Percentiles rank a stretch among this genome's conserved stretches.
Conservation (phyloP, 2,888 invertebrate species). For the Leucophenga maculata region DNA sequence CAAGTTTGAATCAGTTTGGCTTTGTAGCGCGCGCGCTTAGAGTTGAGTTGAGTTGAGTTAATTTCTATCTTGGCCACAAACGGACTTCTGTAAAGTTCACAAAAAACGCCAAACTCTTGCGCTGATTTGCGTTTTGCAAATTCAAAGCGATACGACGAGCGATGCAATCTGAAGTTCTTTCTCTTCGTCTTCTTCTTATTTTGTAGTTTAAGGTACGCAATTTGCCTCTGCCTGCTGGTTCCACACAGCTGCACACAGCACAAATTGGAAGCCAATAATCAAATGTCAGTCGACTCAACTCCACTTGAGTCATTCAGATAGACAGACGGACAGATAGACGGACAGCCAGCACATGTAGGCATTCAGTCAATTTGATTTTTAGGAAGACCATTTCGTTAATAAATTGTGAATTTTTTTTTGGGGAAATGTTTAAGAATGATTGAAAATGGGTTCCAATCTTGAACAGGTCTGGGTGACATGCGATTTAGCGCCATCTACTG, state of each 20-base stretch:
- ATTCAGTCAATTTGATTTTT: conserved; percentile 23
- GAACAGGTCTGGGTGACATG: too few species aligned
- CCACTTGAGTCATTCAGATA: conserved; percentile 31
- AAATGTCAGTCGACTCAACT: conserved; percentile 68
- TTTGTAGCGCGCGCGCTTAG: conserved; percentile 40
- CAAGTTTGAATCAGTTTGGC: conserved; percentile 34
- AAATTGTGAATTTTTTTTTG: too few species aligned
- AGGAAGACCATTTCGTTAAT: background rate
- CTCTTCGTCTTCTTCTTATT: too few species aligned
- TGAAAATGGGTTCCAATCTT: too few species aligned
- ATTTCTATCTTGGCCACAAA: conserved; percentile 66
- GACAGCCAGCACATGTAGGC: conserved; percentile 29
- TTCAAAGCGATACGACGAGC: too few species aligned
- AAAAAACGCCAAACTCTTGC: background rate
- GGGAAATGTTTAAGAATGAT: too few species aligned
- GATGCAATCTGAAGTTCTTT: background rate
- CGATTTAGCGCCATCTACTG: too few species aligned
- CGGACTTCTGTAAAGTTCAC: conserved; percentile 53
- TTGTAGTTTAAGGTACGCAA: too few species aligned
- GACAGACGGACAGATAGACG: too few species aligned
- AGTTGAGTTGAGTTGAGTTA: conserved; percentile 55
- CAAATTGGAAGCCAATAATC: conserved; percentile 72
- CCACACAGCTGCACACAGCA: conserved; percentile 52
- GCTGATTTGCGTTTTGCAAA: background rate
- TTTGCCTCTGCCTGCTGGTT: conserved; percentile 31